Base-by-base conservation (phyloP, 2,888 invertebrate species). In the Hyalella azteca region DNA sequence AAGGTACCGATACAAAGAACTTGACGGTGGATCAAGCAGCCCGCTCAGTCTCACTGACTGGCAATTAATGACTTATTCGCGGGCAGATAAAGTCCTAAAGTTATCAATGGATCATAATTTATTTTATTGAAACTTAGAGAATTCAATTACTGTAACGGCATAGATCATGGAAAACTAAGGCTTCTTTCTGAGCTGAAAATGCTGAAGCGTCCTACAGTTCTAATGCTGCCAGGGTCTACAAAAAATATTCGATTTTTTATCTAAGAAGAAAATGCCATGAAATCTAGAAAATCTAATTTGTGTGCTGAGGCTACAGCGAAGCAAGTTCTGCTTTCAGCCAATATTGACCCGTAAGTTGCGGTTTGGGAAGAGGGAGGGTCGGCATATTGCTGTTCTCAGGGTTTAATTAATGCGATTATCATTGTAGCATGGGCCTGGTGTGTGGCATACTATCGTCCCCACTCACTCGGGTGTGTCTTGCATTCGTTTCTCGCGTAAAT, bases 191-290 rank as follows among this genome's bases (percentile, higher is more conserved):
- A n/a, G n/a, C n/a, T n/a, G n/a, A 2, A 39, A 54, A 66, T 66
- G 39, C 66, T 66, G 66, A 66, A 66, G 66, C 66, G 66, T 32
- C 66, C 66, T 66, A 39, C 36, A 32, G 66, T 36, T 36, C 66
- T 66, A 66, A 66, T 66, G 60, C 66, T 78, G 60, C 66, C 78
- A 78, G 78, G 78, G 45, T 60, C 78, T 78, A 78, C 78, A 78
- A 60, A 54, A 78, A 49, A 45, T 76, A 50, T 60, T 78, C 60
- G 26, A 41, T 41, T 66, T 60, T 60, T 60, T 66, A 66, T 66
- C 78, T 41, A 26, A 78, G 66, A 59, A 76, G 29, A 76, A 29
- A 48, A 76, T 49, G 50, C 48, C 48, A 76, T 49, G 26, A 76
- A 40, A 19, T 50, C 59, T 60, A 78, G 60, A n/a, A 59, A 66